Evolutionary conservation across 2,113 vertebrate genomes (phyloP).

Genomic region (Picathartes gymnocephalus): DNA sequence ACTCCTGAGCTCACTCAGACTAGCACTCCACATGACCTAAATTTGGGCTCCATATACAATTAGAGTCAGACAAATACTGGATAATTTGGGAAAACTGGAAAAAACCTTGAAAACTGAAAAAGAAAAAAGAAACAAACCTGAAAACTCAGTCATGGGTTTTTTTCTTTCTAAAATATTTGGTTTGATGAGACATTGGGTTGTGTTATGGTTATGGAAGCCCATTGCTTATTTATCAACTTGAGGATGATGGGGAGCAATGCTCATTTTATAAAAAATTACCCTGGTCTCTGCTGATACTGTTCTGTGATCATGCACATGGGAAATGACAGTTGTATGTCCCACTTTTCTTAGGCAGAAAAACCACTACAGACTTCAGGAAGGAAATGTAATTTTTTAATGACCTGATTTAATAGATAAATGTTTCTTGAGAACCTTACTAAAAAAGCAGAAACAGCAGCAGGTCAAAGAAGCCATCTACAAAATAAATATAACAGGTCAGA

Average conservation of each 20-base stretch:
- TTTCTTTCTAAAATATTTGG: background rate
- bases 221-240: background rate
- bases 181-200: background rate
- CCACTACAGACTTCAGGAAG: background rate
- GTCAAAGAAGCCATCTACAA: constrained; percentile 29
- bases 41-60: background rate
- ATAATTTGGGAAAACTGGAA: background rate
- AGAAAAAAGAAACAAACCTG: background rate
- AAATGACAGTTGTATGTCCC: background rate
- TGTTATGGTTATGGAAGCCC: background rate
- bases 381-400: constrained; percentile 48
- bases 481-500: constrained; percentile 22
- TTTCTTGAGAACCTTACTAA: constrained; percentile 20
- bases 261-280: background rate
- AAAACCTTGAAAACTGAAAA: background rate
- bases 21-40: background rate
- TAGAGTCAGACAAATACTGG: background rate
- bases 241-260: background rate
- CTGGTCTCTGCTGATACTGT: background rate
- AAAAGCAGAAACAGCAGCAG: constrained; percentile 16
- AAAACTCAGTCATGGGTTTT: background rate
- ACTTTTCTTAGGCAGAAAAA: constrained; percentile 20
- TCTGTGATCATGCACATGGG: background rate
- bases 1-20: background rate
- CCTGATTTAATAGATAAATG: constrained; percentile 29